Conservation (phyloP, 2,888 invertebrate species). For the Stictocephala bisonia region DNA sequence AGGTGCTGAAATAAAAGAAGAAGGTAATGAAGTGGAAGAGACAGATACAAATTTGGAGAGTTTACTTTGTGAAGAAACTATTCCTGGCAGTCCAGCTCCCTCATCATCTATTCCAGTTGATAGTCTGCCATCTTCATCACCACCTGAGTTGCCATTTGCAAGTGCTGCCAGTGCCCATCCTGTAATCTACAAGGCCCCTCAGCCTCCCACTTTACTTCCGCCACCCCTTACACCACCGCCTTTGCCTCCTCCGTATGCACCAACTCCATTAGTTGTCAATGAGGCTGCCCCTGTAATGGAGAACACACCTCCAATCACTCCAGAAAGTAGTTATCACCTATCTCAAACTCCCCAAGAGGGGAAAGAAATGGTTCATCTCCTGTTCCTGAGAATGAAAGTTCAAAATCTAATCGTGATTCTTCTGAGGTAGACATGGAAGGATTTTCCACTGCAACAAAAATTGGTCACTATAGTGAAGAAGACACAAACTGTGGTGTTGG, state of each 20-base stretch:
- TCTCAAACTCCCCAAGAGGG: conserved; percentile 70
- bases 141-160: conserved; percentile 76
- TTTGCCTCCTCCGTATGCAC: conserved; percentile 33
- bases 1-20: conserved; percentile 39
- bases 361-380: conserved; percentile 63
- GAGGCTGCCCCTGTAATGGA: conserved; percentile 72
- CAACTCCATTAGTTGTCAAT: conserved; percentile 59
- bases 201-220: not conserved
- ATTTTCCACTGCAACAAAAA: conserved; percentile 61
- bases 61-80: conserved; percentile 88
- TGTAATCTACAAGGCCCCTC: conserved; percentile 35
- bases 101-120: conserved; percentile 61
- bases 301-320: conserved; percentile 85
- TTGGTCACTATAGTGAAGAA: conserved; percentile 63
- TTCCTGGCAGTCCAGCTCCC: conserved; percentile 89
- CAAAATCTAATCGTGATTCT: conserved; percentile 65
- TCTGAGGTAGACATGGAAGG: conserved; percentile 65
- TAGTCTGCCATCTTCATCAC: not conserved
- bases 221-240: too few relatives aligned
- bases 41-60: conserved; percentile 61
- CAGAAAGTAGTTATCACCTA: conserved; percentile 76
- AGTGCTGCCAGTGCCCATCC: conserved; percentile 71
- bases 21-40: conserved; percentile 44
- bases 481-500: too few relatives aligned
- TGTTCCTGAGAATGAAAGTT: conserved; percentile 65